Conservation (phyloP, 2,113 vertebrate genomes). For the Bubo scandiacus region DNA sequence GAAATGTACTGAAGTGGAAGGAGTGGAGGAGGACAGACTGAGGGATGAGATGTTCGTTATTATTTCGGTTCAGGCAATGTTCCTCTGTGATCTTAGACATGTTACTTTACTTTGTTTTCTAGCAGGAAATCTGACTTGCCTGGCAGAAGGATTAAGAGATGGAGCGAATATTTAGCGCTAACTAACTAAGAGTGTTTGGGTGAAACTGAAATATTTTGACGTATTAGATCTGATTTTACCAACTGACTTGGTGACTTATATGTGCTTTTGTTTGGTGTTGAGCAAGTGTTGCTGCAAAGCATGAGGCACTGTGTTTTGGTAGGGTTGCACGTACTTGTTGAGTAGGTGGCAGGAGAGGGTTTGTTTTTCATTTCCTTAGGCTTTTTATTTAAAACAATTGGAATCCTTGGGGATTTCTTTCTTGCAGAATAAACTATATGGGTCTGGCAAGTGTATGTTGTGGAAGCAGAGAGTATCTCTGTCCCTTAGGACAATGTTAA, state of each 20-base stretch:
- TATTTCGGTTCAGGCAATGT: neutral
- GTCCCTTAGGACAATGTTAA: neutral
- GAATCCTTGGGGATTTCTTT: neutral
- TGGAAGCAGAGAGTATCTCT: neutral
- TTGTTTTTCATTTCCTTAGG: conserved; percentile 15
- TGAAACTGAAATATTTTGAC: conserved; percentile 58
- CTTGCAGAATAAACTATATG: neutral
- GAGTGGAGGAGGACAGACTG: neutral
- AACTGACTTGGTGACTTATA: neutral
- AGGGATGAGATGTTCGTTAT: conserved; percentile 4
- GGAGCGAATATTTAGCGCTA: conserved; percentile 18
- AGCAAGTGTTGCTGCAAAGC: conserved; percentile 36
- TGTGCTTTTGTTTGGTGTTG: neutral
- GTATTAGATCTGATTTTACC: conserved; percentile 9
- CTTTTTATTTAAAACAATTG: conserved; percentile 18
- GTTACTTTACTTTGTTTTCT: neutral
- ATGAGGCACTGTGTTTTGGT: neutral
- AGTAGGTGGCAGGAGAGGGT: conserved; percentile 19
- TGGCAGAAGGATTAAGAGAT: conserved; percentile 6
- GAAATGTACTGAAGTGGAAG: neutral
- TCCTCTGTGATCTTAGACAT: neutral
- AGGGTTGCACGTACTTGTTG: neutral
- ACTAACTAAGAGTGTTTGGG: conserved; percentile 12
- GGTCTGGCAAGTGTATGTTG: neutral
- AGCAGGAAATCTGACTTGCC: neutral